A percentile compares a stretch with the other conserved stretches of the same genome.
Evolutionary conservation across 2,888 invertebrate genomes (phyloP).

Genomic region (Drosophila mettleri): DNA sequence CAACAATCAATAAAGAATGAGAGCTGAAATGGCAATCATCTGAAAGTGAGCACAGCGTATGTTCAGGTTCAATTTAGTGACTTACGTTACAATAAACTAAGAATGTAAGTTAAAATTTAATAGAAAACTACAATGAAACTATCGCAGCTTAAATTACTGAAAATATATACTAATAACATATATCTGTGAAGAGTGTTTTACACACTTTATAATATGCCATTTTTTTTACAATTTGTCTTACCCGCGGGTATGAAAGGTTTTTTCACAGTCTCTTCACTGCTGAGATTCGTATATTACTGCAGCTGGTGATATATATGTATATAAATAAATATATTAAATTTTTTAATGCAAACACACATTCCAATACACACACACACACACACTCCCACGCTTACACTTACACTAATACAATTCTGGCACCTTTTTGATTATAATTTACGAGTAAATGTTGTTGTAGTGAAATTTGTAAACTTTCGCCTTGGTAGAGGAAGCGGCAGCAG

Average conservation of each 20-base stretch:
- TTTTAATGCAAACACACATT: slow-evolving; percentile 25
- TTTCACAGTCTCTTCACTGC: background rate
- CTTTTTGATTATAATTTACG: slow-evolving; percentile 80
- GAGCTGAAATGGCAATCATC: too few species aligned
- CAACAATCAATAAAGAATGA: too few species aligned
- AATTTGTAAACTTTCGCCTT: slow-evolving; percentile 69
- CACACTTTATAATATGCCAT: background rate
- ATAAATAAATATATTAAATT: slow-evolving; percentile 23
- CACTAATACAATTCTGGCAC: slow-evolving; percentile 66
- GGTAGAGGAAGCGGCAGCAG: slow-evolving; percentile 39
- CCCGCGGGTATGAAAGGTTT: background rate
- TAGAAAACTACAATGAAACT: background rate
- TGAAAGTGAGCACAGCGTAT: too few species aligned
- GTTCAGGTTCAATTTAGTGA: too few species aligned
- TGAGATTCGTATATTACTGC: slow-evolving; percentile 41
- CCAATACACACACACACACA: slow-evolving; percentile 19
- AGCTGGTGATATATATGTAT: slow-evolving; percentile 59
- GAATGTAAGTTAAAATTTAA: too few species aligned
- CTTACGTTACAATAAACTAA: too few species aligned
- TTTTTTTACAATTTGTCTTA: background rate
- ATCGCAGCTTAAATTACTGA: background rate
- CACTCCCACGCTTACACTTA: slow-evolving; percentile 14
- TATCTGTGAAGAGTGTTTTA: too few species aligned
- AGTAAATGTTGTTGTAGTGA: slow-evolving; percentile 72
- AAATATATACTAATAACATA: too few species aligned